Conservation (phyloP, 2,888 invertebrate genomes). For the Sialis fuliginosa region DNA sequence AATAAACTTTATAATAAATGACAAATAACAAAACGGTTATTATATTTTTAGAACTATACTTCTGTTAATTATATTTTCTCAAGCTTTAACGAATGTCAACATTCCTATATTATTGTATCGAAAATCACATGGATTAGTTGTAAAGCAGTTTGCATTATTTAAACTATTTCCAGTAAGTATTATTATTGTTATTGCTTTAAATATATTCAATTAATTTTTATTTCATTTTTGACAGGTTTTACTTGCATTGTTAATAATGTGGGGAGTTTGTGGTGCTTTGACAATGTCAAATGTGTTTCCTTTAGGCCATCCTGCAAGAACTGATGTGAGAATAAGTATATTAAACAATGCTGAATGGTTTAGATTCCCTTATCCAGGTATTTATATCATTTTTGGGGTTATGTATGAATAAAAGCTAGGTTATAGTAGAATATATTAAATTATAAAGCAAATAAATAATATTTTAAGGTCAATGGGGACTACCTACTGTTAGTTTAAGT, state of each 20-base stretch:
- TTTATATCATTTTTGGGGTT: neutral
- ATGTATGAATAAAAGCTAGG: neutral
- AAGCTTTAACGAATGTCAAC: conserved; percentile 48
- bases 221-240: conserved; percentile 36
- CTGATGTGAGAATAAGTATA: conserved; percentile 52
- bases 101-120: conserved; percentile 41
- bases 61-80: conserved; percentile 61
- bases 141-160: conserved; percentile 6
- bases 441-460: neutral
- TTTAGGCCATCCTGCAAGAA: conserved; percentile 48
- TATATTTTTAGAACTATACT: conserved; percentile 42
- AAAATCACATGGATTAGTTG: conserved; percentile 16
- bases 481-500: conserved; percentile 49
- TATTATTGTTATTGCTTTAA: neutral
- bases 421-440: neutral
- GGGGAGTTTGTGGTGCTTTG: conserved; percentile 53
- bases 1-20: neutral
- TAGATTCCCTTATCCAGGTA: conserved; percentile 61
- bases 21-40: no score
- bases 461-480: conserved; percentile 52
- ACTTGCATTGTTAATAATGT: conserved; percentile 57
- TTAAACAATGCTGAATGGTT: conserved; percentile 64
- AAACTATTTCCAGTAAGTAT: conserved; percentile 6
- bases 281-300: conserved; percentile 46
- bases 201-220: neutral